Percentiles rank a stretch among this genome's conserved stretches.
phyloP scores from a whole-genome alignment of 2,888 invertebrate species.

The Gymnocheta viridis region DNA sequence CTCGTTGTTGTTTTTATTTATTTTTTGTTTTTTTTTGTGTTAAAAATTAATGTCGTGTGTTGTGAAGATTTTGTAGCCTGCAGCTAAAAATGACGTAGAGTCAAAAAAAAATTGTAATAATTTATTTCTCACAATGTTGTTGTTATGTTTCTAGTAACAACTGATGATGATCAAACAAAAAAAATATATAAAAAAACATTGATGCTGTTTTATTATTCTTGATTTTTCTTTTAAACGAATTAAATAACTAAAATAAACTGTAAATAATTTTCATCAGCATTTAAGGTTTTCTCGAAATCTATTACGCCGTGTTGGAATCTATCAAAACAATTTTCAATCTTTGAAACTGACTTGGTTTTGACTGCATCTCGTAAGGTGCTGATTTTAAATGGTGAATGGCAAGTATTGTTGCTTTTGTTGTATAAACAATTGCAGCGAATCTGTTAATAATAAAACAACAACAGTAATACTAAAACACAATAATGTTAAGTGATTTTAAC shows the following conservation, averaged over 20 bases:
- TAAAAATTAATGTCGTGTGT: constrained; percentile 44
- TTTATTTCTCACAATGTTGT: constrained; percentile 37
- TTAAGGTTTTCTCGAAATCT: constrained; percentile 36
- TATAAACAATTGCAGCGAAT: constrained; percentile 7
- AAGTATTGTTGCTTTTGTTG: constrained; percentile 17
- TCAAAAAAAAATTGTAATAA: constrained; percentile 24
- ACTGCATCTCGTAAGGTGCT: constrained; percentile 40
- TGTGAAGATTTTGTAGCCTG: constrained; percentile 49
- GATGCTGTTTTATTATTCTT: constrained; percentile 24
- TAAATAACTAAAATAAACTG: constrained; percentile 33
- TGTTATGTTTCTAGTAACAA: constrained; percentile 7
- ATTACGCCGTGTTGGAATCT: constrained; percentile 11
- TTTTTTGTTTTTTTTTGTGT: constrained; percentile 8
- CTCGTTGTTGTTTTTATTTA: background rate
- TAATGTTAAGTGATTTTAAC: constrained; percentile 68
- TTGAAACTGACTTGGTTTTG: background rate
- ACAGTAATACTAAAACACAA: background rate
- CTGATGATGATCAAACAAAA: constrained; percentile 14
- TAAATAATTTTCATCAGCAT: constrained; percentile 53
- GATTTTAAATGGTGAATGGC: constrained; percentile 54
- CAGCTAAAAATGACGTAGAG: constrained; percentile 57
- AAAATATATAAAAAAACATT: background rate
- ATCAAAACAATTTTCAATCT: constrained; percentile 7
- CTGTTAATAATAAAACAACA: constrained; percentile 10
- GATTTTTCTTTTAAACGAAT: background rate